A percentile compares a stretch with the other conserved stretches of the same genome.
phyloP scores from a whole-genome alignment of 2,888 invertebrate species.

The Drosophila mettleri region DNA sequence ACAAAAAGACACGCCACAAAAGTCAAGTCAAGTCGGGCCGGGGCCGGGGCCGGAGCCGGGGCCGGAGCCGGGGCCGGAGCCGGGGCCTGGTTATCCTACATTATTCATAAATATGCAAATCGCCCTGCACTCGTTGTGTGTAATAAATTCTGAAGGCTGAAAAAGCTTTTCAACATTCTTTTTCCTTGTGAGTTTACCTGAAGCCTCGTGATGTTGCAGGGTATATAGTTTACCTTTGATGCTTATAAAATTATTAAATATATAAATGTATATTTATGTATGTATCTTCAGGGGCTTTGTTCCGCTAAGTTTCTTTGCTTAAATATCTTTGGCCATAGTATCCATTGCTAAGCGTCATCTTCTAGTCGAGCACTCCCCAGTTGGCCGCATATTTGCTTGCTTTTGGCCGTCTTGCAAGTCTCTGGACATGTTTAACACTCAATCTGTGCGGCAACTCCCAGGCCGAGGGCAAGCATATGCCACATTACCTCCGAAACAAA shows the following conservation, averaged over 20 bases:
- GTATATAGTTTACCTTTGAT: not conserved
- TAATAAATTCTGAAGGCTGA: constrained; percentile 83
- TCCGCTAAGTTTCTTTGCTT: not conserved
- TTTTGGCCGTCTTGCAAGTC: constrained; percentile 9
- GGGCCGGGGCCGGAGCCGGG: no score
- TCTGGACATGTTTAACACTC: constrained; percentile 71
- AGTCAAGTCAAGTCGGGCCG: constrained; percentile 24
- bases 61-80: no score
- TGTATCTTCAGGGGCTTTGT: no score
- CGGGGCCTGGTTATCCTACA: constrained; percentile 82
- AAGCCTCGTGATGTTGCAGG: not conserved
- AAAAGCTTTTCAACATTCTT: constrained; percentile 4
- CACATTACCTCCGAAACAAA: constrained; percentile 79
- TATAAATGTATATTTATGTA: no score
- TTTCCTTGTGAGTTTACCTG: not conserved
- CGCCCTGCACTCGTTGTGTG: constrained; percentile 56
- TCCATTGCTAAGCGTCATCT: not conserved
- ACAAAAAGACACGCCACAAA: constrained; percentile 47
- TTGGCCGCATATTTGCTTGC: not conserved
- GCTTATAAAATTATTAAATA: no score
- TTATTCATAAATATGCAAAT: constrained; percentile 85
- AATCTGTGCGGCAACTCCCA: constrained; percentile 72
- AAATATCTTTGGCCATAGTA: no score
- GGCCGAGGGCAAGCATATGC: constrained; percentile 64
- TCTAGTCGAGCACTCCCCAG: not conserved